Evolutionary conservation across 2,888 invertebrate genomes (phyloP), one percentile per base, ranked within the genome.

Genomic region (Ochropleura plecta): DNA sequence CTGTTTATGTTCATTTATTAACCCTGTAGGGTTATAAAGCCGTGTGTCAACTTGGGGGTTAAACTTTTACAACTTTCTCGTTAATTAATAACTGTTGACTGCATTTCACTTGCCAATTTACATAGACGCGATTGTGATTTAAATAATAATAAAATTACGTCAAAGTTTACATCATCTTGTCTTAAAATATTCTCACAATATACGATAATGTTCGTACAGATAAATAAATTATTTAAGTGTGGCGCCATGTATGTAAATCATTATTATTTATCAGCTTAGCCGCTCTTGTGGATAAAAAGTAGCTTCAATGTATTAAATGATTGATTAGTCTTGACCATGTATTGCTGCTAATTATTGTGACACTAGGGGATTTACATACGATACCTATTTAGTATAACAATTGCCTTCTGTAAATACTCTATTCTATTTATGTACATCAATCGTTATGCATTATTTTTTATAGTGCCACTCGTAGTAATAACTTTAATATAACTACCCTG

Each of bases 91-190:
- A n/a, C 63, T 71, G 30, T 42, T 51, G 18, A 46, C 42, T 44
- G 48, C 57, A 67, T 80, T 76, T 76, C 59, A 46, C 18, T 67
- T 12, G 18, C 62, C n/a, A 10, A 73, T 81, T 73, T 55, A 48
- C 51, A 67, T 60, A 46, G 2, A 76, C n/a, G 81, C 60, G 67
- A 67, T 69, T 78, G 51, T 79, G 55, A 70, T 70, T 80, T 63
- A 60, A 77, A 65, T 65, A 70, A 49, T 40, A 68, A 48, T 12
- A 14, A 64, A 51, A 60, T 82, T 62, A 74, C 55, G 64, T 60
- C 73, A 81, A 70, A 57, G 53, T 70, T 73, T 81, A 73, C 82
- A 78, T 73, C 59, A 78, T 73, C 16, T 62, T 42, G 48, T 30
- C 59, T 55, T 65, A 70, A 71, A 71, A 78, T 62, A 78, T 70